Evolutionary conservation across 2,797 vertebrate genomes (phyloP).

Genomic region (Rhinatrema bivittatum): DNA sequence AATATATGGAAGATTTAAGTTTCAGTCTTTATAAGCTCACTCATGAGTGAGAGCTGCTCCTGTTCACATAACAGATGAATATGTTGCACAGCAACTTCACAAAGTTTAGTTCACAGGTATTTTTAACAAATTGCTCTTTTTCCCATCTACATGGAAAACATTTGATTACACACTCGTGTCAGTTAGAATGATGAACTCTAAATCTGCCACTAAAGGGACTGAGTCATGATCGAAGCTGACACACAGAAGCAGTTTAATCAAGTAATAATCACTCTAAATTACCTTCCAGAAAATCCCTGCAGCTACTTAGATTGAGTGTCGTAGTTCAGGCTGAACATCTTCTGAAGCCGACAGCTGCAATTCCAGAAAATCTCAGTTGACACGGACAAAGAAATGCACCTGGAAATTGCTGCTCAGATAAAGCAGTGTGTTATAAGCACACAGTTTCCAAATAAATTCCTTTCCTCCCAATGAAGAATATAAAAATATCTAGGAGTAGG

Average conservation of each 20-base stretch:
- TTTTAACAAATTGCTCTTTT: constrained; percentile 12
- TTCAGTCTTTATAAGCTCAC: constrained; percentile 9
- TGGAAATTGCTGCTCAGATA: constrained; percentile 1
- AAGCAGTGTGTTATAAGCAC: background rate
- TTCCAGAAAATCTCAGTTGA: constrained; percentile 13
- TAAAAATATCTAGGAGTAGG: too few relatives aligned
- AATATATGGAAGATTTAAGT: background rate
- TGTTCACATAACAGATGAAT: background rate
- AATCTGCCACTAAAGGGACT: constrained; percentile 9
- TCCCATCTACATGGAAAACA: constrained; percentile 18
- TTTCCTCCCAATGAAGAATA: too few relatives aligned
- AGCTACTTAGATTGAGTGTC: constrained; percentile 34
- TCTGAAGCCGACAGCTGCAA: constrained; percentile 6
- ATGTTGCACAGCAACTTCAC: background rate
- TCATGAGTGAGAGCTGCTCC: constrained; percentile 4
- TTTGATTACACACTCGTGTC: constrained; percentile 10
- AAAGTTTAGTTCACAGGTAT: constrained; percentile 8
- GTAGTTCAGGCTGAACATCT: constrained; percentile 10
- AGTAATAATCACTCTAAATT: constrained; percentile 38
- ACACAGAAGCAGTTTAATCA: constrained; percentile 39
- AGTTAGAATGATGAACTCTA: constrained; percentile 19
- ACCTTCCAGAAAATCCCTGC: constrained; percentile 25
- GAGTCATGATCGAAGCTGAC: constrained; percentile 31
- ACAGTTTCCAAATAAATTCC: constrained; percentile 4
- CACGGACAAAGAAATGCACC: constrained; percentile 14